A percentile compares a stretch with the other conserved stretches of the same genome.
These are phyloP conservation scores for Columba guinea DNA, from an alignment of 2,797 vertebrate species.

Conservation along the genomic window DNA sequence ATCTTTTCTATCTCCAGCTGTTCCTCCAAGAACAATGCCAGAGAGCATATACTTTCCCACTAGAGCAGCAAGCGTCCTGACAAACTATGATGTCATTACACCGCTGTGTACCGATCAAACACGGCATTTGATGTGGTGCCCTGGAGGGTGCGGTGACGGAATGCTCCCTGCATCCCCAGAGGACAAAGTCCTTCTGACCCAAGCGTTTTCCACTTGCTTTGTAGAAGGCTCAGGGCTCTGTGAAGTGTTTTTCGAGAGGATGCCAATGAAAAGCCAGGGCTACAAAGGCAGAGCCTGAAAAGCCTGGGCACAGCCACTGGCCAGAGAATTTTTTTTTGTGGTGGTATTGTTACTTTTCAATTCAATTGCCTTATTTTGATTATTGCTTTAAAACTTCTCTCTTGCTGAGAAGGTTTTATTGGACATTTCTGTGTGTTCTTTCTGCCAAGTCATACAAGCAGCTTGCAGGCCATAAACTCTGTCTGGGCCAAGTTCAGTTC, in stretches of 20 bases:
- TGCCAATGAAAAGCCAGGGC: not conserved
- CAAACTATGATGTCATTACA: not conserved
- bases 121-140: not conserved
- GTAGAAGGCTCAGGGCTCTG: not conserved
- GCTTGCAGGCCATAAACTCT: not conserved
- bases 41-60: not conserved
- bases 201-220: not conserved
- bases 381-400: not conserved
- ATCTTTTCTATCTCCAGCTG: not conserved
- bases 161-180: not conserved
- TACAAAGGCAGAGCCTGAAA: not conserved
- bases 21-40: not conserved
- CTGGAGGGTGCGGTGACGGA: not conserved
- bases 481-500: not conserved
- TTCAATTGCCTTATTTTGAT: slow-evolving; percentile 3
- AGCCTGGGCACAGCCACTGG: not conserved
- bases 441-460: slow-evolving; percentile 24
- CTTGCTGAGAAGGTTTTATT: not conserved
- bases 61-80: not conserved
- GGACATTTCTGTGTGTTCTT: not conserved
- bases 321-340: not conserved
- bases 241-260: not conserved
- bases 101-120: not conserved
- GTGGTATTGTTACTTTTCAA: not conserved
- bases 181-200: not conserved